These are phyloP conservation scores for Athalia rosae DNA, from an alignment of 2,888 invertebrate species.

Conservation along the genomic window DNA sequence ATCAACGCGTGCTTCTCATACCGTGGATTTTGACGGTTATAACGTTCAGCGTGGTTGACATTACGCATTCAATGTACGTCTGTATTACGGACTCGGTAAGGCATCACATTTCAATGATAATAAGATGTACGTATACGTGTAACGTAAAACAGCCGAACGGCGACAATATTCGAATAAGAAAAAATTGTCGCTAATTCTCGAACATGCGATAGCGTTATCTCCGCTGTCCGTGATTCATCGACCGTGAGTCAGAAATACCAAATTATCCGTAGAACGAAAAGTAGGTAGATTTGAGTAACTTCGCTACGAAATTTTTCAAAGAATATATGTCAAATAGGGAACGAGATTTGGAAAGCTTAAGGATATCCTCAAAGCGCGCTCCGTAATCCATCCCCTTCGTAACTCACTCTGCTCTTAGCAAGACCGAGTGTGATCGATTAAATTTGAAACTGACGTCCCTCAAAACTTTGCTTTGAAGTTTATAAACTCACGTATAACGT, in stretches of 20 bases:
- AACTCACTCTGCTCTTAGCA: neutral
- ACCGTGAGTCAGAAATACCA: neutral
- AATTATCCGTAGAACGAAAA: slow-evolving; percentile 17
- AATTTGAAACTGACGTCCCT: slow-evolving; percentile 4
- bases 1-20: slow-evolving; percentile 81
- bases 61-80: slow-evolving; percentile 81
- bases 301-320: neutral
- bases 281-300: neutral
- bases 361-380: slow-evolving; percentile 2
- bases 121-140: neutral
- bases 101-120: neutral
- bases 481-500: neutral
- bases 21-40: slow-evolving; percentile 85
- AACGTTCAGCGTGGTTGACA: slow-evolving; percentile 80
- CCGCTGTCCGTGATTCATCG: neutral
- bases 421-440: slow-evolving; percentile 14
- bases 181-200: no score
- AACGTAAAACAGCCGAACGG: neutral
- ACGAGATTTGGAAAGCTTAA: neutral
- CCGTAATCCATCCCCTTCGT: neutral
- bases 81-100: slow-evolving; percentile 54
- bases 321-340: slow-evolving; percentile 17
- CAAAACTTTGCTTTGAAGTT: slow-evolving; percentile 20
- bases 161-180: no score
- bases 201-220: no score